phyloP scores from a whole-genome alignment of 2,888 invertebrate genomes.

The Petrolisthes cinctipes region DNA sequence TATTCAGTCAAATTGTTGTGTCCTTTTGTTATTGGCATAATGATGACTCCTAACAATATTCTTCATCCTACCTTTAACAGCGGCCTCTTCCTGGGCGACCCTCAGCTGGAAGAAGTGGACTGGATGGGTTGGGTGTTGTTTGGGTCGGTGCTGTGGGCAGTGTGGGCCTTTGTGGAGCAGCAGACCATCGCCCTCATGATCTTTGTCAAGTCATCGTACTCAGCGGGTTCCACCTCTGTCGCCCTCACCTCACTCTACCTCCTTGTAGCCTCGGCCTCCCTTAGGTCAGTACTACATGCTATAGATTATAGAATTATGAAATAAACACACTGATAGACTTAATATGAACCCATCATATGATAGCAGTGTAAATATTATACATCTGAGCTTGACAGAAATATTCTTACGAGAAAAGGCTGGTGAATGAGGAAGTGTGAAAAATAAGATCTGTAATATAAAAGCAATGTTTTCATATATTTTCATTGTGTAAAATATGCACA shows the following conservation, averaged over 20 bases:
- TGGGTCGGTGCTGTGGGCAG: constrained; percentile 83
- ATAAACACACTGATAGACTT: no score
- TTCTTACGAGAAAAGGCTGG: no score
- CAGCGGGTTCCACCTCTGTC: constrained; percentile 83
- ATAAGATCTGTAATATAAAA: no score
- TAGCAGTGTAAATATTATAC: no score
- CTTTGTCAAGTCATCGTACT: constrained; percentile 82
- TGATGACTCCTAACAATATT: background rate
- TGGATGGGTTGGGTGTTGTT: constrained; percentile 77
- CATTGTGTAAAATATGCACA: no score
- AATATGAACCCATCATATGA: no score
- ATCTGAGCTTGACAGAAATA: no score
- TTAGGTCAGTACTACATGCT: constrained; percentile 74
- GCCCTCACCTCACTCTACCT: constrained; percentile 80
- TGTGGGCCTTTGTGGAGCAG: constrained; percentile 87
- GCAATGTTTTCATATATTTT: no score
- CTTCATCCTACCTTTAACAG: constrained; percentile 57
- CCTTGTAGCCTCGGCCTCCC: constrained; percentile 80
- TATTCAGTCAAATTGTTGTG: background rate
- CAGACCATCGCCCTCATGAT: constrained; percentile 85
- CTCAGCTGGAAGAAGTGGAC: constrained; percentile 45
- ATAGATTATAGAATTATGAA: no score
- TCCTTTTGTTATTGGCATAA: background rate
- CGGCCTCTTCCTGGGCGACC: constrained; percentile 67
- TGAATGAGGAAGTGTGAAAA: no score